Percentiles rank a stretch among this genome's conserved stretches.
Evolutionary conservation across 2,888 invertebrate genomes (phyloP).

Genomic region (Phortica okadai): DNA sequence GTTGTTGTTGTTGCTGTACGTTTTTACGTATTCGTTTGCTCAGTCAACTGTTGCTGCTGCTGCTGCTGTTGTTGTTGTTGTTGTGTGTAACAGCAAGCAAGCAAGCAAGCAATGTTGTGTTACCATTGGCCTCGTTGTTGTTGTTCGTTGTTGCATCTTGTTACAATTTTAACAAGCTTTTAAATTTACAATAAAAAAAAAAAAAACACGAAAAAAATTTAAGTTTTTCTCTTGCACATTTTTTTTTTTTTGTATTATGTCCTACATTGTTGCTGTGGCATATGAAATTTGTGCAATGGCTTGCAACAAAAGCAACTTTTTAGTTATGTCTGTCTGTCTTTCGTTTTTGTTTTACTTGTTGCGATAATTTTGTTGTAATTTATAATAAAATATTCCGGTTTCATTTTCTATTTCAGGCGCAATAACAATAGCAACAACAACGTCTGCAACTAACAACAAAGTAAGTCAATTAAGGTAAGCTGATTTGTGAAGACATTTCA

Average conservation of each 20-base stretch:
- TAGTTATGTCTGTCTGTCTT: too few species aligned
- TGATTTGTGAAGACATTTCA: not conserved
- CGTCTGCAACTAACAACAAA: not conserved
- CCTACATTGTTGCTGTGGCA: too few species aligned
- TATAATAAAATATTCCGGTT: not conserved
- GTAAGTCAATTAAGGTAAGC: not conserved
- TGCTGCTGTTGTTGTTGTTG: constrained; percentile 16
- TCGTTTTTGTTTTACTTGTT: too few species aligned
- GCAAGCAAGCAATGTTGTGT: not conserved
- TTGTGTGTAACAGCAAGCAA: not conserved
- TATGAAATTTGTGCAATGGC: too few species aligned
- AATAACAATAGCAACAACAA: not conserved
- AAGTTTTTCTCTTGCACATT: too few species aligned
- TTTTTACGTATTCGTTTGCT: not conserved
- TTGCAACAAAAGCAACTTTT: too few species aligned
- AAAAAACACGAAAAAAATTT: too few species aligned
- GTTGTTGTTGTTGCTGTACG: not conserved
- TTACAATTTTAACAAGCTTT: too few species aligned
- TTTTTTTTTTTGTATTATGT: too few species aligned
- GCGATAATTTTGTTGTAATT: too few species aligned
- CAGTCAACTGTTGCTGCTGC: not conserved
- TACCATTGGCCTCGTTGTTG: not conserved
- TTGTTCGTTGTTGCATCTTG: not conserved
- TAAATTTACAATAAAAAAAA: too few species aligned
- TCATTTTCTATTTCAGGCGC: not conserved